Evolutionary conservation across 1,140 invertebrate genomes (phyloP), one percentile per base, ranked within the genome.

Genomic region (Brachionus asplanchnoidis): DNA sequence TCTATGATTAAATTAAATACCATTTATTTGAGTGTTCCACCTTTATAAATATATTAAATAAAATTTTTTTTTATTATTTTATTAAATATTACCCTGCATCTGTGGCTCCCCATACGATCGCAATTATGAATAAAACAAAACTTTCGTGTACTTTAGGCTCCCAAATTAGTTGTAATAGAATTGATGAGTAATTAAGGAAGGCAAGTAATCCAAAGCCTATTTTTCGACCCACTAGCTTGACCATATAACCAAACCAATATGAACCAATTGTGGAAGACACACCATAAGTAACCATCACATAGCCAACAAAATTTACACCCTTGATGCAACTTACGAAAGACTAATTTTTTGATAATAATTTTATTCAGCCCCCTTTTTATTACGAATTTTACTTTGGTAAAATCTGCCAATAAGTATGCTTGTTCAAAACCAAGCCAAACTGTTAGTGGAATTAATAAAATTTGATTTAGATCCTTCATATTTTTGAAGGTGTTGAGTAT

Each of bases 371-470:
- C 5, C 0, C 7, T 36, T 36, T 36, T 36, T 36, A n/a, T 0
- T 17, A 28, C 6, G 8, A 82, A 40, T 28, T 28, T 32, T 56
- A 46, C 94, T 91, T 94, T 94, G 7, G 96, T 97, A 88, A 95
- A 98, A 86, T 98, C 95, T 60, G 95, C 95, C 14, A 94, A 93
- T 85, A 97, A 95, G 90, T 97, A 98, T 0, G 95, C 95, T 89
- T 99, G 96, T 88, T 98, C 96, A 92, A 98, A 94, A 68, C 96
- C 97, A 87, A 96, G 97, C 93, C 95, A 99, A 46, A 98, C 90
- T 0, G 96, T 98, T 83, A 99, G 93, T 0, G 96, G 95, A 86
- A 98, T 96, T 6, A 99, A 92, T 3, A 98, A 91, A 86, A 97
- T 93, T 87, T 97, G 95, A 28, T 89, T 88, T 87, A 95, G 95